Evolutionary conservation across 2,797 vertebrate species (phyloP).

Genomic region (Pelobates cultripes): DNA sequence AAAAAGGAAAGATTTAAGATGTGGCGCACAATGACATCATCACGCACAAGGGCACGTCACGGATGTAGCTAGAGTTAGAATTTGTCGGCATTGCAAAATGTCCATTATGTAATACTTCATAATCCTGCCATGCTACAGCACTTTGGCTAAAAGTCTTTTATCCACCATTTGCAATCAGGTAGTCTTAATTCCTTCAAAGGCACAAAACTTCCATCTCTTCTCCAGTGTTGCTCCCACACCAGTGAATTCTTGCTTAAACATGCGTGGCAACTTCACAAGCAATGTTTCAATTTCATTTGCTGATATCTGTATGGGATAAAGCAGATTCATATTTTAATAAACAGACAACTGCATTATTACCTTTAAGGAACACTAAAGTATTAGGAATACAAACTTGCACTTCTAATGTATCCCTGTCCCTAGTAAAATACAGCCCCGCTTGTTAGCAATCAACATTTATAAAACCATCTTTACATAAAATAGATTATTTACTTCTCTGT

Average conservation of each 20-base stretch:
- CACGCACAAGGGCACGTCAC: slow-evolving; percentile 76
- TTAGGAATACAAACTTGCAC: no score
- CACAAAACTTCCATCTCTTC: slow-evolving; percentile 96
- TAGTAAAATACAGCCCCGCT: no score
- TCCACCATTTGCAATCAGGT: slow-evolving; percentile 70
- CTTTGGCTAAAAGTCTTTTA: slow-evolving; percentile 57
- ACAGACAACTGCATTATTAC: background rate
- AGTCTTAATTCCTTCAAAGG: slow-evolving; percentile 89
- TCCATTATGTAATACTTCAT: slow-evolving; percentile 58
- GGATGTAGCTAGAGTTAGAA: slow-evolving; percentile 70
- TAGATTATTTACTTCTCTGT: no score
- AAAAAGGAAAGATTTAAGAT: slow-evolving; percentile 58
- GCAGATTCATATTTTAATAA: background rate
- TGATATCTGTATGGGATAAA: slow-evolving; percentile 79
- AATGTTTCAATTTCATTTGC: slow-evolving; percentile 89
- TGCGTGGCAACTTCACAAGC: slow-evolving; percentile 86
- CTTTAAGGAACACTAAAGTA: no score
- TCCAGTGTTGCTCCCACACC: slow-evolving; percentile 94
- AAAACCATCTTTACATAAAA: no score
- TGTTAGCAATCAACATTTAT: no score
- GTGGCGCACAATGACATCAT: slow-evolving; percentile 76
- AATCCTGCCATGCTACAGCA: slow-evolving; percentile 61
- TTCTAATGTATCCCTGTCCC: no score
- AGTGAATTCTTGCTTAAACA: slow-evolving; percentile 95
- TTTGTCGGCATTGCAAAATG: slow-evolving; percentile 62